Percentiles rank a stretch among this genome's conserved stretches.
phyloP scores from a whole-genome alignment of 2,797 vertebrate species.

The Allobates femoralis region DNA sequence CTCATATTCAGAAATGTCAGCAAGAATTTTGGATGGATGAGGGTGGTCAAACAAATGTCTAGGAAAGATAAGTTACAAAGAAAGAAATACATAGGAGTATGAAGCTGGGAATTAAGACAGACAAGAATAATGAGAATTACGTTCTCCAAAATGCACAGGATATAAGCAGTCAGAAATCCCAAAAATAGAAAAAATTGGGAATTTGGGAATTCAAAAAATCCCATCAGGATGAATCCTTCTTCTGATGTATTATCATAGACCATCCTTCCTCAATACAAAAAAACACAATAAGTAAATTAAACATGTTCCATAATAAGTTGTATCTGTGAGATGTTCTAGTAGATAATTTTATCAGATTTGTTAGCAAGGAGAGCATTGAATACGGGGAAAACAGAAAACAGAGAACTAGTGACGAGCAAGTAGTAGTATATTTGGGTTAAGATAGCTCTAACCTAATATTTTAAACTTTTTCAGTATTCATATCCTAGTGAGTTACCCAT shows the following conservation, averaged over 20 bases:
- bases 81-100: slow-evolving; percentile 61
- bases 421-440: no score
- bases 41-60: slow-evolving; percentile 66
- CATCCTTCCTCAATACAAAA: slow-evolving; percentile 14
- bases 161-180: slow-evolving; percentile 62
- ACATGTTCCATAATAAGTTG: neutral
- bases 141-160: slow-evolving; percentile 60
- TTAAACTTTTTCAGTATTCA: no score
- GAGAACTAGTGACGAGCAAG: no score
- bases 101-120: slow-evolving; percentile 49
- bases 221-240: slow-evolving; percentile 55
- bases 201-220: slow-evolving; percentile 47
- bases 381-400: no score
- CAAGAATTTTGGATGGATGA: slow-evolving; percentile 59
- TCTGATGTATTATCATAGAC: neutral
- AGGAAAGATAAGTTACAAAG: slow-evolving; percentile 62
- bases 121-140: slow-evolving; percentile 58
- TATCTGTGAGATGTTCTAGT: no score
- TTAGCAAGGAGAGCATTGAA: no score
- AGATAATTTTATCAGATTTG: no score
- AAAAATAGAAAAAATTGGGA: slow-evolving; percentile 51
- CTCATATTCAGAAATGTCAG: slow-evolving; percentile 41
- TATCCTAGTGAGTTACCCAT: no score
- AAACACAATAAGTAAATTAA: neutral
- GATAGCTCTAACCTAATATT: no score